These are phyloP conservation scores for Colletes latitarsis DNA, from an alignment of 1,140 invertebrate species.

Conservation along the genomic window DNA sequence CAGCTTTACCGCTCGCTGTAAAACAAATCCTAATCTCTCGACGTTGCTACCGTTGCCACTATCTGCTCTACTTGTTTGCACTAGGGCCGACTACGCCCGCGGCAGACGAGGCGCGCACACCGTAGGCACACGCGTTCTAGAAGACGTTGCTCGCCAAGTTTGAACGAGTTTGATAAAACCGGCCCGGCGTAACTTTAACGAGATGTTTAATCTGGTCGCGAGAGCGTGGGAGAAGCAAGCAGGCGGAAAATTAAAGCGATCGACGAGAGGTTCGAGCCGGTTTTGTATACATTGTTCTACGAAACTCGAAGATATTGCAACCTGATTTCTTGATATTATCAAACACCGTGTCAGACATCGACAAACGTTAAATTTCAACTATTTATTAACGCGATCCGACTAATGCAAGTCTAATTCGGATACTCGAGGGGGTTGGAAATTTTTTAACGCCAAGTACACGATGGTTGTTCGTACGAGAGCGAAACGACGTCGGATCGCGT, in stretches of 20 bases:
- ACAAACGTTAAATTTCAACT: too few relatives aligned
- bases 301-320: too few relatives aligned
- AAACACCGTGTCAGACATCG: too few relatives aligned
- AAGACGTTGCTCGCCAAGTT: constrained; percentile 3
- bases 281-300: too few relatives aligned
- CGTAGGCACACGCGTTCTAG: constrained; percentile 18
- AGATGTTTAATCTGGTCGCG: constrained; percentile 34
- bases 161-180: constrained; percentile 37
- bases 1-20: constrained; percentile 80
- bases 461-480: too few relatives aligned
- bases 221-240: constrained; percentile 7
- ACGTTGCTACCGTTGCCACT: constrained; percentile 77
- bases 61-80: constrained; percentile 71
- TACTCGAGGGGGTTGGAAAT: too few relatives aligned
- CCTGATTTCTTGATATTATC: too few relatives aligned
- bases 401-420: too few relatives aligned
- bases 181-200: constrained; percentile 2
- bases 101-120: constrained; percentile 23
- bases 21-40: constrained; percentile 80
- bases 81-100: constrained; percentile 52
- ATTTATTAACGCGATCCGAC: too few relatives aligned
- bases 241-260: not conserved
- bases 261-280: not conserved
- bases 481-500: not conserved
- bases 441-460: too few relatives aligned